Evolutionary conservation across 1,140 invertebrate species (phyloP), one percentile per base, ranked within the genome.

Genomic region (Chrysopa pallens): DNA sequence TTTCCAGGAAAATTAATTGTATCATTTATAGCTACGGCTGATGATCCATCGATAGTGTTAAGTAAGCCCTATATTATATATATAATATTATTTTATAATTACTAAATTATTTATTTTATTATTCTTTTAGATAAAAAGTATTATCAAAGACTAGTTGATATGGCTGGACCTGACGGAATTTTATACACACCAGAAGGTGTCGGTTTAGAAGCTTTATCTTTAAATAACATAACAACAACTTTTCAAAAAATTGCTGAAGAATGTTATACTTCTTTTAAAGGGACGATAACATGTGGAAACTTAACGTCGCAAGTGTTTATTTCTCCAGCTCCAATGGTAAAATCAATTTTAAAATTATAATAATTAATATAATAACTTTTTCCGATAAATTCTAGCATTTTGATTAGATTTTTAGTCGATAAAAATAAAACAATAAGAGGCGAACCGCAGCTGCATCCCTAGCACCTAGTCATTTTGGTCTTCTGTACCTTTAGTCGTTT

Each of bases 1-100:
- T 89, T 84, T 62, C 83, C 84, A 28, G 77, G 76, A 45, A 86
- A 84, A 66, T 66, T 92, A 46, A 78, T 79, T 54, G 58, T 89
- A 8, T 63, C 88, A 29, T 78, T 77, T 46, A 62, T 89, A 29
- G 69, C 68, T n/a, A 61, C 66, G 29, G 66, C 68, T 42, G 66
- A 70, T 52, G 71, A 74, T 48, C 48, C 63, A 4, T 61, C 59
- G 47, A 54, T 72, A 48, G 56, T 63, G 46, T 66, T 68, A 59
- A 61, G 69, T 70, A 59, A 57, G 36, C 36, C 48, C 39, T 49
- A 11, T 49, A 11, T 42, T 27, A 17, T 13, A 40, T 36, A n/a
- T 36, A 36, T 8, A 38, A 2, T 38, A 36, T 12, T 13, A 27
- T 11, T 43, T 31, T 12, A 1, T 39, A 39, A 35, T 39, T 27